Conservation (phyloP, 30 jellyfish, hydroid and myxozoan genomes). For the Aurelia sp. region DNA sequence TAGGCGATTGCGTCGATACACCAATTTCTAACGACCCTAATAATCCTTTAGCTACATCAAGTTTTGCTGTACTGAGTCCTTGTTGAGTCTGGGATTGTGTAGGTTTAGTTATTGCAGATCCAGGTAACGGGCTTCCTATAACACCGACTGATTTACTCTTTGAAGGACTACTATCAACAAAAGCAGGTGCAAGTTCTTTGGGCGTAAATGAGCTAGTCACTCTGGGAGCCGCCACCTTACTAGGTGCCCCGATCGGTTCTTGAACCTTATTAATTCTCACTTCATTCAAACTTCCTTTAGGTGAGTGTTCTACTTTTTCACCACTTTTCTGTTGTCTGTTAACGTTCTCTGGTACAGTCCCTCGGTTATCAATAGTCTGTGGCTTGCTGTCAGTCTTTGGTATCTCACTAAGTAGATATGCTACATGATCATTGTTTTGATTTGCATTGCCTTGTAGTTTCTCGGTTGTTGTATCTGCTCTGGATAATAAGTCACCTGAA, state of each 20-base stretch:
- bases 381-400: conserved; percentile 14
- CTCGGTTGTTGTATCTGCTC: conserved; percentile 52
- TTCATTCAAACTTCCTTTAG: not conserved
- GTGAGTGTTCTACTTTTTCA: not conserved
- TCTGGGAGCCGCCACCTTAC: not conserved
- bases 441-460: conserved; percentile 9
- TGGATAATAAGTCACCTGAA: conserved; percentile 81
- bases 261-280: not conserved
- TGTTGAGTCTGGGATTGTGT: conserved; percentile 7
- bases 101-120: conserved; percentile 1
- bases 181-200: conserved; percentile 16
- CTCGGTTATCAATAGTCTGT: not conserved
- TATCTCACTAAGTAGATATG: conserved; percentile 16
- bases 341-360: not conserved
- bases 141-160: conserved; percentile 54
- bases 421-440: conserved; percentile 8
- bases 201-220: conserved; percentile 8
- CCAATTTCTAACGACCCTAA: conserved; percentile 14
- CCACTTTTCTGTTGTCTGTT: not conserved
- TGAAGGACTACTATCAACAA: conserved; percentile 14
- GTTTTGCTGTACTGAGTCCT: not conserved
- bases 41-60: conserved; percentile 16
- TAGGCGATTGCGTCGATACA: not conserved
- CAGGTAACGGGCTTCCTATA: conserved; percentile 48
- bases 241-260: not conserved